Conservation (phyloP, 2,797 vertebrate genomes). For the Acrossocheilus fasciatus region DNA sequence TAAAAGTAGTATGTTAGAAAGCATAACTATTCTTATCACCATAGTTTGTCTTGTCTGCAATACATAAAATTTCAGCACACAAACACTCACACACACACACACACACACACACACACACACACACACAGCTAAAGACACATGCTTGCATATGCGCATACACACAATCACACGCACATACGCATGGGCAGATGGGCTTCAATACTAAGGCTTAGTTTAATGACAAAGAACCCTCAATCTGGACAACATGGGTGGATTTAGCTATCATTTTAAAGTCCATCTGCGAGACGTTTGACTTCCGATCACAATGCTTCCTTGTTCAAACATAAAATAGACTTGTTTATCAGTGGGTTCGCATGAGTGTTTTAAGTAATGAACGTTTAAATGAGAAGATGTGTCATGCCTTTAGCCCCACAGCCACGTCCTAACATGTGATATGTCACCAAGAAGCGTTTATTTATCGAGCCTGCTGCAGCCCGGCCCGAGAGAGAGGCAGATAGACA, state of each 20-base stretch:
- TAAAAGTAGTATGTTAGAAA: constrained; percentile 61
- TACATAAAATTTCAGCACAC: constrained; percentile 22
- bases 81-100: constrained; percentile 48
- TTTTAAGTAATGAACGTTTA: constrained; percentile 64
- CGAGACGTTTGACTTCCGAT: constrained; percentile 73
- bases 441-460: constrained; percentile 64
- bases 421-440: constrained; percentile 61
- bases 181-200: constrained; percentile 81
- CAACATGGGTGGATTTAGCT: constrained; percentile 76
- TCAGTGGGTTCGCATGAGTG: constrained; percentile 56
- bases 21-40: constrained; percentile 64
- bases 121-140: constrained; percentile 55
- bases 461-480: constrained; percentile 57
- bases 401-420: constrained; percentile 55
- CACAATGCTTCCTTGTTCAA: constrained; percentile 60
- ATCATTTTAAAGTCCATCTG: constrained; percentile 83
- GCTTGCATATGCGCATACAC: constrained; percentile 51
- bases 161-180: constrained; percentile 58
- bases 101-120: constrained; percentile 16
- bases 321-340: constrained; percentile 35
- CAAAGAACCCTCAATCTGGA: constrained; percentile 83
- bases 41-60: constrained; percentile 65
- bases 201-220: constrained; percentile 83
- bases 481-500: constrained; percentile 83
- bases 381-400: constrained; percentile 48